Percentiles rank a stretch among this genome's conserved stretches.
Conservation (phyloP, 37 sponge, comb jelly and placozoan species). For the Haliclona indistincta region DNA sequence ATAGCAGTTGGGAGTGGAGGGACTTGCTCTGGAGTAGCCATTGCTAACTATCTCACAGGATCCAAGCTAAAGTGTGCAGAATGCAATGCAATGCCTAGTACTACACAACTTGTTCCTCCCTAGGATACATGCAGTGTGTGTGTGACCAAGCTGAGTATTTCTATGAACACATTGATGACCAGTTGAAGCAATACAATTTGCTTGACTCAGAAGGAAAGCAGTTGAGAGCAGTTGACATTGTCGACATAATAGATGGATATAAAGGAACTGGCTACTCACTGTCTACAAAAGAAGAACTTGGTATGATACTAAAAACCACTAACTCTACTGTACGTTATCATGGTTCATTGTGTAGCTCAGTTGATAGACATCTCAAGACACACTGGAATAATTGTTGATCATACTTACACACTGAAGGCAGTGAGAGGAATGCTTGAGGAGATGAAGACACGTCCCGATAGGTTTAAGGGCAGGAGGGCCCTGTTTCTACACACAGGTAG, state of each 20-base stretch:
- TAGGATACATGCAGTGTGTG: conserved; percentile 84
- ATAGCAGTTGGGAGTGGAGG: conserved; percentile 75
- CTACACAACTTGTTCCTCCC: too few relatives aligned
- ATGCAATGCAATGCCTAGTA: too few relatives aligned
- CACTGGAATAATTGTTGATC: conserved; percentile 82
- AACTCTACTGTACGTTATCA: background rate
- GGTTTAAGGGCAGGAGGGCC: conserved; percentile 68
- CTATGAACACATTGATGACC: conserved; percentile 57
- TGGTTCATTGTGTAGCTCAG: conserved; percentile 8
- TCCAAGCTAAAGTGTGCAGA: too few relatives aligned
- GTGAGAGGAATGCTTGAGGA: conserved; percentile 82
- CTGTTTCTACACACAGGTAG: conserved; percentile 91
- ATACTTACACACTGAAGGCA: conserved; percentile 80
- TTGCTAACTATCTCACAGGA: too few relatives aligned
- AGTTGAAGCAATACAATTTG: conserved; percentile 41
- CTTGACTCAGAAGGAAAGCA: background rate
- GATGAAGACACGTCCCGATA: conserved; percentile 54
- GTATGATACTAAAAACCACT: conserved; percentile 30
- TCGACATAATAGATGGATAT: conserved; percentile 85
- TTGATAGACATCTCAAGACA: conserved; percentile 34
- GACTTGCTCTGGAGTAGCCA: conserved; percentile 55
- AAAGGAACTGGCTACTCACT: conserved; percentile 78
- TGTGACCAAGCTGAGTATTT: conserved; percentile 72
- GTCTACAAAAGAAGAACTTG: conserved; percentile 78
- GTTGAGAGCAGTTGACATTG: conserved; percentile 29